A percentile compares a stretch with the other conserved stretches of the same genome.
Conservation (phyloP, 2,888 invertebrate genomes). For the Calameuta filiformis region DNA sequence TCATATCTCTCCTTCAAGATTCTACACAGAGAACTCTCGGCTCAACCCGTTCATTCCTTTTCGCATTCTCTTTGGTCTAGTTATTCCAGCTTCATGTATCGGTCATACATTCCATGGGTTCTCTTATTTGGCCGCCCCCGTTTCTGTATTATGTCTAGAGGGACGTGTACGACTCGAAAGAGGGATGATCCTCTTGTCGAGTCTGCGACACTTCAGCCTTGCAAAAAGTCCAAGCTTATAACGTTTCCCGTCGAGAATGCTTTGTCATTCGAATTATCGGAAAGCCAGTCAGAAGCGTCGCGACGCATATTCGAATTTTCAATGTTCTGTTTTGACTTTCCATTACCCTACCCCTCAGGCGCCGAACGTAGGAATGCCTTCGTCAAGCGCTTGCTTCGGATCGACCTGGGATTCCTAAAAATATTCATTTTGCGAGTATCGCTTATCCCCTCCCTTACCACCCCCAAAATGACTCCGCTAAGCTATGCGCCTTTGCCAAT, state of each 20-base stretch:
- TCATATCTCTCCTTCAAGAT: slow-evolving; percentile 51
- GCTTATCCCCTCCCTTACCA: background rate
- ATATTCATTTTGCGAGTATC: background rate
- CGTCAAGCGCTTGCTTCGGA: background rate
- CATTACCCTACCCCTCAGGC: background rate
- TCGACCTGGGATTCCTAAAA: slow-evolving; percentile 1
- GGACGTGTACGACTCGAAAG: slow-evolving; percentile 24
- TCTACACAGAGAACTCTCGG: slow-evolving; percentile 33
- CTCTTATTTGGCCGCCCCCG: slow-evolving; percentile 48
- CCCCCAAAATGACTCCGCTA: background rate
- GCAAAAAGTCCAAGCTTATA: background rate
- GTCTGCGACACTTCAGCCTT: background rate
- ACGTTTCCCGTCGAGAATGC: background rate
- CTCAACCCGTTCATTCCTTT: slow-evolving; percentile 5
- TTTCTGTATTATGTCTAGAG: slow-evolving; percentile 57
- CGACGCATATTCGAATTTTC: background rate
- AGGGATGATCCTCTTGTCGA: slow-evolving; percentile 4
- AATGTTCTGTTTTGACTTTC: background rate
- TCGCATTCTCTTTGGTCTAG: background rate
- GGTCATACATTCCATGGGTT: slow-evolving; percentile 45
- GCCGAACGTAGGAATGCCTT: background rate
- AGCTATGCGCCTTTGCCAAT: slow-evolving; percentile 30
- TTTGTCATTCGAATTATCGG: background rate
- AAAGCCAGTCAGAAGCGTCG: background rate
- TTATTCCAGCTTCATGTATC: slow-evolving; percentile 41